Evolutionary conservation across 2,113 vertebrate species (phyloP).

Genomic region (Myodes glareolus): DNA sequence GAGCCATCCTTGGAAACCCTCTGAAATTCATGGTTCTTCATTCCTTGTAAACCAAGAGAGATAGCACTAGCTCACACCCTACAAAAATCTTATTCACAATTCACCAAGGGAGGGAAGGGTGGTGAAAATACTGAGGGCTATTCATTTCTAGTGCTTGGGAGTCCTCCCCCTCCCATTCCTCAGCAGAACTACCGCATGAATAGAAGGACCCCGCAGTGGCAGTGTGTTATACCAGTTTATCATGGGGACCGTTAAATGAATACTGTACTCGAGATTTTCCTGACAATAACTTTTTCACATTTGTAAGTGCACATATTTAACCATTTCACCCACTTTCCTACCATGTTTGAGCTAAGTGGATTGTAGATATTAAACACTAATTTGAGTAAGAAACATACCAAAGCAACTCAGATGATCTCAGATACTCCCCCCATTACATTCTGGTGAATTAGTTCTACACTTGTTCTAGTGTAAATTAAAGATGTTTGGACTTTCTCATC

Average conservation of each 20-base stretch:
- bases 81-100: neutral
- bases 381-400: neutral
- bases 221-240: neutral
- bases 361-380: neutral
- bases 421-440: neutral
- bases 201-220: neutral
- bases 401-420: neutral
- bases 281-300: neutral
- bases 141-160: neutral
- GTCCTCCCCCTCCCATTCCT: no score
- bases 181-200: neutral
- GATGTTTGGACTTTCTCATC: neutral
- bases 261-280: neutral
- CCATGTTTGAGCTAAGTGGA: conserved; percentile 13
- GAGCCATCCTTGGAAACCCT: neutral
- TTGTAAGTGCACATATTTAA: neutral
- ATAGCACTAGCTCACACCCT: neutral
- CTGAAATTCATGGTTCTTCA: neutral
- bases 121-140: neutral
- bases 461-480: conserved; percentile 21
- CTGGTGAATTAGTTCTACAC: neutral
- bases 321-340: neutral
- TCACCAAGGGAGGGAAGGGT: neutral
- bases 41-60: neutral
- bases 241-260: neutral